Percentiles rank a stretch among this genome's conserved stretches.
These are phyloP conservation scores for Centruroides vittatus DNA, from an alignment of 1,140 invertebrate genomes.

Conservation along the genomic window DNA sequence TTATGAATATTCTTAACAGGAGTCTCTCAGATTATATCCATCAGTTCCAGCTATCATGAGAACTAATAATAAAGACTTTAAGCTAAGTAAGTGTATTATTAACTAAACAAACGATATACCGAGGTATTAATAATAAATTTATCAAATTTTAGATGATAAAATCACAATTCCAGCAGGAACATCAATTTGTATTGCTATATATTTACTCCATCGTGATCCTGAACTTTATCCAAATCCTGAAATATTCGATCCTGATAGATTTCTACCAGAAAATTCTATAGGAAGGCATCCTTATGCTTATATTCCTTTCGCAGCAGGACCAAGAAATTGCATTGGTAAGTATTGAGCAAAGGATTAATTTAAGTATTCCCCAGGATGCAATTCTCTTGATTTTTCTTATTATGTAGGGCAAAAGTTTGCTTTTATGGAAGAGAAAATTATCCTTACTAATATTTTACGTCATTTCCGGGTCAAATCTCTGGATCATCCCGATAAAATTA, in stretches of 20 bases:
- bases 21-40: too few relatives aligned
- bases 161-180: constrained; percentile 33
- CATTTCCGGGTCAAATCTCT: constrained; percentile 14
- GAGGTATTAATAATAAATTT: constrained; percentile 21
- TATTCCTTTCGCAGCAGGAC: constrained; percentile 28
- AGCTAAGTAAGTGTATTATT: background rate
- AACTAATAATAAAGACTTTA: too few relatives aligned
- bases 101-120: background rate
- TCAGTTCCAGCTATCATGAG: too few relatives aligned
- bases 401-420: constrained; percentile 37
- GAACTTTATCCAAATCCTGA: constrained; percentile 4
- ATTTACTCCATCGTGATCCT: background rate
- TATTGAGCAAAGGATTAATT: too few relatives aligned
- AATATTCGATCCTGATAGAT: constrained; percentile 6
- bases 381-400: background rate
- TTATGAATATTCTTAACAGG: background rate
- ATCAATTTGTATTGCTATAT: constrained; percentile 25
- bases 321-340: constrained; percentile 30
- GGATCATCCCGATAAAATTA: constrained; percentile 13
- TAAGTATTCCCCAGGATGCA: too few relatives aligned
- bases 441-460: constrained; percentile 32
- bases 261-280: constrained; percentile 21
- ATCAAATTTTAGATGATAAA: constrained; percentile 4
- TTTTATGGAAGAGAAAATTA: constrained; percentile 37
- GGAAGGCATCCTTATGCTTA: constrained; percentile 30